Conservation (phyloP, 2,113 vertebrate genomes). For the Rattus norvegicus region DNA sequence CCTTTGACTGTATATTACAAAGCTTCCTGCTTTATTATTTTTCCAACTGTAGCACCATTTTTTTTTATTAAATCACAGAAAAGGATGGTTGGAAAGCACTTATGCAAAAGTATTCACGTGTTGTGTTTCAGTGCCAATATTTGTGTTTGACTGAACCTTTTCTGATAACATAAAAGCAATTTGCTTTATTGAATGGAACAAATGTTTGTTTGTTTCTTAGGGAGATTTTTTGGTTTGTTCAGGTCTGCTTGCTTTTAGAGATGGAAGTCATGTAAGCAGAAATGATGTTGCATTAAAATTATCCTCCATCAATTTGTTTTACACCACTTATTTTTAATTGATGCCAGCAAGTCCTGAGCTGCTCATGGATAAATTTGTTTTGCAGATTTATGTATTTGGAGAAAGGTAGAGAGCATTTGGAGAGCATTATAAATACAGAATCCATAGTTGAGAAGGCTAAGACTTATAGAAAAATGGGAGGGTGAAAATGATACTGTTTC, state of each 20-base stretch:
- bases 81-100: constrained; percentile 71
- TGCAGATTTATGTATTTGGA: constrained; percentile 74
- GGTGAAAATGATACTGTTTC: constrained; percentile 57
- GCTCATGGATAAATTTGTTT: constrained; percentile 77
- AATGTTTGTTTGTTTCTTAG: constrained; percentile 73
- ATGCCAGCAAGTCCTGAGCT: constrained; percentile 72
- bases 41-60: constrained; percentile 61
- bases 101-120: constrained; percentile 75
- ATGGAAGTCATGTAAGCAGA: constrained; percentile 73
- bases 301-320: constrained; percentile 82
- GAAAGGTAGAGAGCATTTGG: constrained; percentile 58
- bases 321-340: constrained; percentile 84
- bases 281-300: constrained; percentile 81
- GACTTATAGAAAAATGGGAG: constrained; percentile 45
- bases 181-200: constrained; percentile 82
- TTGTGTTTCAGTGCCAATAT: constrained; percentile 78
- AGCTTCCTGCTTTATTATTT: constrained; percentile 66
- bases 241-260: constrained; percentile 76
- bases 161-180: constrained; percentile 82
- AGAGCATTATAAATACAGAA: constrained; percentile 63
- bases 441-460: constrained; percentile 25
- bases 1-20: constrained; percentile 55
- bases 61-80: constrained; percentile 73
- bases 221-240: constrained; percentile 67
- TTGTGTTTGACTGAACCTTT: constrained; percentile 77